Evolutionary conservation across 2,113 vertebrate species (phyloP).

Genomic region (Nibea albiflora): DNA sequence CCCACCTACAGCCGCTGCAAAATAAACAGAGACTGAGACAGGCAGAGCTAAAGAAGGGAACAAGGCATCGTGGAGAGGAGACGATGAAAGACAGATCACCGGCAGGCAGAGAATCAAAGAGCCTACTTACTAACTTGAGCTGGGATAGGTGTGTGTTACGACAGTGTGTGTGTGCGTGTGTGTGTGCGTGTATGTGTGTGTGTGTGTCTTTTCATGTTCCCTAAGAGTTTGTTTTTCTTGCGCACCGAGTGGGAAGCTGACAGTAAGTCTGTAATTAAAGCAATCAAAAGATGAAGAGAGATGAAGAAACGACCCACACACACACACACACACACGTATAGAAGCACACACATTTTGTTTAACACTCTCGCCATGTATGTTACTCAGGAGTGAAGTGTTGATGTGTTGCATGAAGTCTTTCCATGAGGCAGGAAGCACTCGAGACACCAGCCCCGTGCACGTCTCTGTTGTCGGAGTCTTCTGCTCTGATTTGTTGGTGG

Average conservation of each 20-base stretch:
- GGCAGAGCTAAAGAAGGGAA: conserved; percentile 66
- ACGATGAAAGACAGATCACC: conserved; percentile 82
- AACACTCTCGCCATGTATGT: neutral
- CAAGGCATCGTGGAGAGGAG: conserved; percentile 74
- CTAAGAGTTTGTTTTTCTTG: conserved; percentile 79
- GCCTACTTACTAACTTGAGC: conserved; percentile 67
- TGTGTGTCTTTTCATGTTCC: conserved; percentile 75
- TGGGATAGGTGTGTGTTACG: conserved; percentile 70
- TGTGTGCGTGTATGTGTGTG: conserved; percentile 45
- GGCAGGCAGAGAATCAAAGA: conserved; percentile 80
- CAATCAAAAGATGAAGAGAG: conserved; percentile 82
- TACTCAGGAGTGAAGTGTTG: neutral
- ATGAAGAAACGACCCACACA: conserved; percentile 57
- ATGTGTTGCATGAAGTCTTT: neutral
- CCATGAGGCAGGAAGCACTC: neutral
- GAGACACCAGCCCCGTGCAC: conserved; percentile 26
- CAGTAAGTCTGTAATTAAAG: conserved; percentile 85
- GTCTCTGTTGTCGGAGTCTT: neutral
- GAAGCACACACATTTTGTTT: conserved; percentile 19
- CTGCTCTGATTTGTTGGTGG: conserved; percentile 8
- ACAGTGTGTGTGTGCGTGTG: conserved; percentile 39
- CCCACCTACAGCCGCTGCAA: conserved; percentile 63
- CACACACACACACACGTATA: neutral
- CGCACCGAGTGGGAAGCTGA: conserved; percentile 70
- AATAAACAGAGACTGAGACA: conserved; percentile 75